phyloP scores from a whole-genome alignment of 2,888 invertebrate species.

The Ophion obscuratus region DNA sequence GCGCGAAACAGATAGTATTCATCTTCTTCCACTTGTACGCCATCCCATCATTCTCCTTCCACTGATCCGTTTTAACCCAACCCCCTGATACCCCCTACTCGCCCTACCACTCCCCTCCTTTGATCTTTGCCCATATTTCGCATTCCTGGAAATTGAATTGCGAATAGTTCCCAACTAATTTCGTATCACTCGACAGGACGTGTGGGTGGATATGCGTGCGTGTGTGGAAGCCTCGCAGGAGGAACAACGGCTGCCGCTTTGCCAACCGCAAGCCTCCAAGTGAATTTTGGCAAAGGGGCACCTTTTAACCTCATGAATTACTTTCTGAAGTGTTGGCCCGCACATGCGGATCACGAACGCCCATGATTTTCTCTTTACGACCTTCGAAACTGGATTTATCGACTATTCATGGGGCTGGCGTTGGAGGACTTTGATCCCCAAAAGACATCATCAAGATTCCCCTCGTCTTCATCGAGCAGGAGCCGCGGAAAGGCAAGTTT shows the following conservation, averaged over 20 bases:
- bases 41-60: neutral
- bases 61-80: neutral
- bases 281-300: neutral
- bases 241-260: neutral
- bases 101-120: constrained; percentile 5
- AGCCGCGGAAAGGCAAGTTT: neutral
- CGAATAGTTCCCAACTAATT: constrained; percentile 69
- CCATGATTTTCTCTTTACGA: neutral
- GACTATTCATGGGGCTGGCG: neutral
- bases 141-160: constrained; percentile 68
- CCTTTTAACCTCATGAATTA: neutral
- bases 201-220: neutral
- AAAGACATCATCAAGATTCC: neutral
- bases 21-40: constrained; percentile 26
- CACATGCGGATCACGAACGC: neutral
- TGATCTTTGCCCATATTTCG: constrained; percentile 40
- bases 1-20: constrained; percentile 2
- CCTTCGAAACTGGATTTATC: neutral
- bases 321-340: neutral
- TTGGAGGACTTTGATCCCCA: neutral
- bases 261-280: neutral
- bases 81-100: constrained; percentile 11
- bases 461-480: too few relatives aligned
- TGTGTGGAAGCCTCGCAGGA: neutral
- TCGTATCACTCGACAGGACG: constrained; percentile 23